Percentiles rank a stretch among this genome's conserved stretches.
These are phyloP conservation scores for Pegoplata infirma DNA, from an alignment of 2,888 invertebrate genomes.

Conservation along the genomic window DNA sequence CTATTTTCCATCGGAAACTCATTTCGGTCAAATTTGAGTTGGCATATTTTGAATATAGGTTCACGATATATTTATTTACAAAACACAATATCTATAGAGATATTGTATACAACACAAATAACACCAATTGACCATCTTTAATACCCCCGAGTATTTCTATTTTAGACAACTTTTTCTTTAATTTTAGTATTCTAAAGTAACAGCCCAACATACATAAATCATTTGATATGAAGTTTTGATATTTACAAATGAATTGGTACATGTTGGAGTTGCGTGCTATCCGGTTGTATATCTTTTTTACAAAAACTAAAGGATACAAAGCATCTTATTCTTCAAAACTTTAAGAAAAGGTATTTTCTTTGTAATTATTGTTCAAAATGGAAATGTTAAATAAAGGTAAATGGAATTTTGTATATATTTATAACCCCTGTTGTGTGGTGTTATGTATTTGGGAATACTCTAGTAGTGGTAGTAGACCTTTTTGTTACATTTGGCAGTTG, in stretches of 20 bases:
- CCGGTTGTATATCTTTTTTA: constrained; percentile 72
- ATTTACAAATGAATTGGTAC: constrained; percentile 26
- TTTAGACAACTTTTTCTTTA: constrained; percentile 28
- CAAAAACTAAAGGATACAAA: constrained; percentile 4
- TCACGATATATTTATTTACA: too few relatives aligned
- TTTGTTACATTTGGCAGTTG: constrained; percentile 46
- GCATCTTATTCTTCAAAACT: constrained; percentile 7
- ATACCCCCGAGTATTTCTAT: not conserved
- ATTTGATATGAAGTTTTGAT: constrained; percentile 68
- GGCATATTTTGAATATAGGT: too few relatives aligned
- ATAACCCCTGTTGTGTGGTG: too few relatives aligned
- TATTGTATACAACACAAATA: too few relatives aligned
- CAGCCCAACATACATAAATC: constrained; percentile 65
- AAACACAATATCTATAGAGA: too few relatives aligned
- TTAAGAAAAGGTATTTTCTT: constrained; percentile 22
- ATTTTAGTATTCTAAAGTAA: not conserved
- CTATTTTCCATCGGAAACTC: too few relatives aligned
- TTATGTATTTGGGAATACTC: too few relatives aligned
- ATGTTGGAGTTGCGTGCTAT: constrained; percentile 70
- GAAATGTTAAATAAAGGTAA: not conserved
- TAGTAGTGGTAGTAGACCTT: not conserved
- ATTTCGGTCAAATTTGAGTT: too few relatives aligned
- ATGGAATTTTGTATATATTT: not conserved
- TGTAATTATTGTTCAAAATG: constrained; percentile 52
- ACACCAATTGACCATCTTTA: not conserved